A percentile compares a stretch with the other conserved stretches of the same genome.
These are phyloP conservation scores for Myiozetetes cayanensis DNA, from an alignment of 2,113 vertebrate species.

Conservation along the genomic window DNA sequence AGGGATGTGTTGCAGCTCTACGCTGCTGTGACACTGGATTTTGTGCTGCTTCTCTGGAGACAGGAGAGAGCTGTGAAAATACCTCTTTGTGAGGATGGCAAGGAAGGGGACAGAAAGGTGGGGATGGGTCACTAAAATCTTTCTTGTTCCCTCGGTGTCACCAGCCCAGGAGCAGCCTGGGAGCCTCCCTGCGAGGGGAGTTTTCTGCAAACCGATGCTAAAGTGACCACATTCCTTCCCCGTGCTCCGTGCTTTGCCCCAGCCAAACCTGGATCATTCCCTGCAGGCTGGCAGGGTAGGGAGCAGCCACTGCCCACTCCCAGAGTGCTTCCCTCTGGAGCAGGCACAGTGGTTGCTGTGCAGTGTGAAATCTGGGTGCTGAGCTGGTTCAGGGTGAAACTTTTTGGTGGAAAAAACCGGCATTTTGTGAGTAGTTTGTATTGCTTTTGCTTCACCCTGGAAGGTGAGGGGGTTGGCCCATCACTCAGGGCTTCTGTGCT, in stretches of 20 bases:
- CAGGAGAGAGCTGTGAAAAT: fast-evolving
- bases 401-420: fast-evolving
- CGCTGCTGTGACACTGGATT: not conserved
- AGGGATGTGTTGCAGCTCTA: not conserved
- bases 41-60: not conserved
- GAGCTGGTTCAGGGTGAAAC: not conserved
- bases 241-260: fast-evolving
- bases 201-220: not conserved
- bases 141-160: not conserved
- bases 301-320: not conserved
- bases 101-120: not conserved
- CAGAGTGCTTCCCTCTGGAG: fast-evolving
- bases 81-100: not conserved
- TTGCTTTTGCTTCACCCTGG: not conserved
- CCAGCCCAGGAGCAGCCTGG: not conserved
- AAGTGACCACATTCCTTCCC: not conserved
- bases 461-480: not conserved
- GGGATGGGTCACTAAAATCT: not conserved
- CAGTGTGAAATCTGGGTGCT: fast-evolving
- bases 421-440: not conserved
- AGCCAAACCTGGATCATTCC: no score
- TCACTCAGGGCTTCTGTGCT: fast-evolving
- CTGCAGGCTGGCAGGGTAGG: not conserved
- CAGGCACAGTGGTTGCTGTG: fast-evolving
- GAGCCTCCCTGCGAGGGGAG: not conserved